Base-by-base conservation (phyloP, 1,140 invertebrate species). In the Teleopsis dalmanni region DNA sequence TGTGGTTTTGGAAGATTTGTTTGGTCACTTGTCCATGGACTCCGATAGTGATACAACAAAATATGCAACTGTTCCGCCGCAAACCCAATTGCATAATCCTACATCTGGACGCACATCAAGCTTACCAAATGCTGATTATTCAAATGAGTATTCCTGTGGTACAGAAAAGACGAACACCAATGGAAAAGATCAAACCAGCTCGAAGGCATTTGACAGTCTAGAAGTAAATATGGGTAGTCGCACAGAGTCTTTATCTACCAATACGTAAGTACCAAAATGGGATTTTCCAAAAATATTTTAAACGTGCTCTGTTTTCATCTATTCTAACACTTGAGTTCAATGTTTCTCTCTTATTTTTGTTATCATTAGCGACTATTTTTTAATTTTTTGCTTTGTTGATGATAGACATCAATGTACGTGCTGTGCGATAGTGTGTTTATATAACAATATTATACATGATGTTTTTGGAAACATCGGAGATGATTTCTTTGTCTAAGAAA, bases 21-120 rank as follows among this genome's bases (percentile, higher is more conserved):
- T 71, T 33, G 68, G 67, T 3, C 57, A 66, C n/a, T 42, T 70
- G 18, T 70, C 65, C 6, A 63, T 68, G 57, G 60, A 65, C 37
- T 65, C 66, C 22, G 63, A 67, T 40, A 59, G 58, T 33, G 64
- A 65, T 40, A 54, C 55, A 29, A 54, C 57, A 26, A 70, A 70
- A 43, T 69, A 67, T 54, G 62, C 65, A 14, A 66, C 65, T 31
- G 70, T 64, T n/a, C 64, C 70, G 36, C 67, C 66, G 13, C 51
- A 46, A 6, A 61, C 60, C n/a, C n/a, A n/a, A n/a, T 60, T 58
- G 43, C 56, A 65, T 9, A 21, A 48, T 57, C 62, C 10, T 59
- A 47, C 58, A 29, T 52, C 56, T 11, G 33, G 34, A 29, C 43
- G 54, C 16, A 55, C 54, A 22, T 58, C 62, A 6, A 56, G 54